Evolutionary conservation across 1,140 invertebrate genomes (phyloP).

Genomic region (Yoshiicerus persimilis): DNA sequence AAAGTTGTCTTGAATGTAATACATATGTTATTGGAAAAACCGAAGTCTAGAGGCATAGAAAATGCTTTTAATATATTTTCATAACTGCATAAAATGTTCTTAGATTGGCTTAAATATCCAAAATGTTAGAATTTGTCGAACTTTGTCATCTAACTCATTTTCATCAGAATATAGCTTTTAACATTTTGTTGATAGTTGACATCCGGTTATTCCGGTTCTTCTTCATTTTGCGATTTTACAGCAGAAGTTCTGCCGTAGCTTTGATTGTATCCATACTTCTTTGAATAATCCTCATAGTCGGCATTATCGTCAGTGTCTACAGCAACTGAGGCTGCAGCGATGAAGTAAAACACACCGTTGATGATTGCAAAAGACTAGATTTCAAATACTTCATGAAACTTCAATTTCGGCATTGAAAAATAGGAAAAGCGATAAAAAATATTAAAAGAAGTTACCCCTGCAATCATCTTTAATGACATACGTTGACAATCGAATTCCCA

Average conservation of each 20-base stretch:
- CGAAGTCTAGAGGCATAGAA: too few relatives aligned
- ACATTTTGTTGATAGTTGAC: background rate
- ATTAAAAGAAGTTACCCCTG: background rate
- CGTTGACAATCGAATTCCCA: background rate
- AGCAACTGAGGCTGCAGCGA: background rate
- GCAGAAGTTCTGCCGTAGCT: background rate
- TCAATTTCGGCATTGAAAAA: background rate
- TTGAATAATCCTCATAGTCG: background rate
- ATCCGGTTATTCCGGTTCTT: background rate
- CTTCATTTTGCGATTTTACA: background rate
- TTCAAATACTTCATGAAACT: background rate
- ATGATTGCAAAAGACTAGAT: constrained; percentile 26
- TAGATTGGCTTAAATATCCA: too few relatives aligned
- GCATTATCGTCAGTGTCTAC: background rate
- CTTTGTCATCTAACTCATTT: too few relatives aligned
- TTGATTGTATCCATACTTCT: background rate
- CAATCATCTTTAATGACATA: background rate
- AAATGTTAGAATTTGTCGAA: too few relatives aligned
- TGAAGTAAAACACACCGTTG: constrained; percentile 17
- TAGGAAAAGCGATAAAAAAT: background rate
- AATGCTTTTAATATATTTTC: too few relatives aligned
- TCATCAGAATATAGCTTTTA: too few relatives aligned
- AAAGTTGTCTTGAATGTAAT: too few relatives aligned
- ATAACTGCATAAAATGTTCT: too few relatives aligned
- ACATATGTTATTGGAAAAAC: too few relatives aligned